Conservation (phyloP, 2,888 invertebrate species). For the Chorisops tibialis region DNA sequence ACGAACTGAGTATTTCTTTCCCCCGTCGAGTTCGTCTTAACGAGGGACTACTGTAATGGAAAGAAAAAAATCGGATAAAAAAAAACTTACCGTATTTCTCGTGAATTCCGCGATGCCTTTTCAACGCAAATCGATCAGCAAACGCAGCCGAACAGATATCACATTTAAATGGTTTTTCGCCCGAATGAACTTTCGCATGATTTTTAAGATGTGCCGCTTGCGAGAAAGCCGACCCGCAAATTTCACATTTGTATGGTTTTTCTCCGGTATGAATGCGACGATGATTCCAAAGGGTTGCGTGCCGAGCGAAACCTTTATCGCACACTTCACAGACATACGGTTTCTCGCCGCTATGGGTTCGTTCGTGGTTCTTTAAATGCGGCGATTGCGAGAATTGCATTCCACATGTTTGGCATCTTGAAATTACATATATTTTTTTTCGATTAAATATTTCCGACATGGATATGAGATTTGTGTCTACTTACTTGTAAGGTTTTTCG, state of each 20-base stretch:
- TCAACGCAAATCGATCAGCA: conserved; percentile 81
- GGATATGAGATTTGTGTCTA: conserved; percentile 11
- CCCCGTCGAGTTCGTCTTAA: too few relatives aligned
- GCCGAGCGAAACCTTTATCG: conserved; percentile 83
- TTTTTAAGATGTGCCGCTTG: conserved; percentile 86
- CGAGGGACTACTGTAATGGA: background rate
- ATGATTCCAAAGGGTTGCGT: conserved; percentile 86
- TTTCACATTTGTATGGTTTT: conserved; percentile 66
- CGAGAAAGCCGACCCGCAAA: conserved; percentile 85
- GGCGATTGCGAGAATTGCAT: conserved; percentile 90
- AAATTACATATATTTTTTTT: conserved; percentile 28
- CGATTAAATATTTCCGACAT: too few relatives aligned
- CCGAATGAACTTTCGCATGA: conserved; percentile 80
- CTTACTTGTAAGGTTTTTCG: conserved; percentile 76
- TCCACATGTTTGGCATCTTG: conserved; percentile 79
- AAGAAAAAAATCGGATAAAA: background rate
- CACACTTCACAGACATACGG: conserved; percentile 87
- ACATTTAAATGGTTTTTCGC: conserved; percentile 78
- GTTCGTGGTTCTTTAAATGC: conserved; percentile 83
- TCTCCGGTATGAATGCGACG: conserved; percentile 79
- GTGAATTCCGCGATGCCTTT: conserved; percentile 81
- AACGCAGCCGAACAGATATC: conserved; percentile 83
- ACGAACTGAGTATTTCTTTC: too few relatives aligned
- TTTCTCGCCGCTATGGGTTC: conserved; percentile 83
- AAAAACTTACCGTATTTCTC: conserved; percentile 70